Evolutionary conservation across 2,113 vertebrate genomes (phyloP), one percentile per base, ranked within the genome.

Genomic region (Tiliqua scincoides): DNA sequence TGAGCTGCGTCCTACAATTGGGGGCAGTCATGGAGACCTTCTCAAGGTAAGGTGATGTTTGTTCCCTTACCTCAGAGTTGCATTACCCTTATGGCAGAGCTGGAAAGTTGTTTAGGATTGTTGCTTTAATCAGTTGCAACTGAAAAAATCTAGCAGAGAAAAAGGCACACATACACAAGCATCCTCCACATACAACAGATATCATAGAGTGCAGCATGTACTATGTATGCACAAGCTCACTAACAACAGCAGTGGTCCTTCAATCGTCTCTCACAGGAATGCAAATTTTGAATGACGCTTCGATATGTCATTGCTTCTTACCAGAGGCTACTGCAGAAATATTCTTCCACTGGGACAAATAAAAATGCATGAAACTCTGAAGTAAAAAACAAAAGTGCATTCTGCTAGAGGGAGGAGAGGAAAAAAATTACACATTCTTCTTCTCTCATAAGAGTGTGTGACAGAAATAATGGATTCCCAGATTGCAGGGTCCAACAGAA

Each of bases 111-210:
- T n/a, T n/a, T n/a, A n/a, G n/a, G n/a, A n/a, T n/a, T n/a, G n/a
- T n/a, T n/a, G n/a, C n/a, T 68, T 72, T 61, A 7, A 12, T 79
- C 9, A 21, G 15, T 32, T 86, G 30, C 1, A 68, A 77, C 0
- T 54, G 57, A 6, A 84, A 27, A 12, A 87, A 75, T 12, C 37
- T 77, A 79, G 27, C 65, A 54, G 14, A 14, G 74, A 35, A 48
- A 27, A 87, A 82, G 40, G 10, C 54, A 65, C n/a, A 54, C 68
- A n/a, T n/a, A 61, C 54, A 32, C 27, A 54, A 86, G 6, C 75
- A 91, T 84, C 54, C 32, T 81, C 3, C 71, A 37, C 30, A 35
- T 81, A 86, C 83, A 86, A 18, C 1, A 85, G 59, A 35, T 82
- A 82, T n/a, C 40, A 48, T 1, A 27, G 54, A 70, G 6, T 90